Percentiles rank a stretch among this genome's conserved stretches.
These are phyloP conservation scores for Sparidentex hasta DNA, from an alignment of 2,797 vertebrate species.

Conservation along the genomic window DNA sequence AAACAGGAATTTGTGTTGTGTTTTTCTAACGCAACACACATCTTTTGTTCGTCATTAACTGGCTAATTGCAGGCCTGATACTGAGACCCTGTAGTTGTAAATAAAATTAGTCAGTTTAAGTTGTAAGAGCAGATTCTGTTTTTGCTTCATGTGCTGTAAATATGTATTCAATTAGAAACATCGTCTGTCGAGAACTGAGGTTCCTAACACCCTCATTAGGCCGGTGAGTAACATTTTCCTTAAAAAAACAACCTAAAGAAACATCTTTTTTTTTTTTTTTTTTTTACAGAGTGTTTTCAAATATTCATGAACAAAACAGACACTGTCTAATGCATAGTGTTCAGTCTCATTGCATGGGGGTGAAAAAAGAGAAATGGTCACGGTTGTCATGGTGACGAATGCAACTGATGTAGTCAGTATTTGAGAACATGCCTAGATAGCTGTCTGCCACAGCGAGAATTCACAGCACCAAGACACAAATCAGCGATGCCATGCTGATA, in stretches of 20 bases:
- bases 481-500: conserved; percentile 63
- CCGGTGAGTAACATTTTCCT: background rate
- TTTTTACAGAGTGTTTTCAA: background rate
- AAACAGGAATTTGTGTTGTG: no score
- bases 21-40: no score
- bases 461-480: conserved; percentile 59
- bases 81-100: background rate
- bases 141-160: background rate
- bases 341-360: conserved; percentile 17
- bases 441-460: conserved; percentile 49
- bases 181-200: background rate
- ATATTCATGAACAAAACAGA: conserved; percentile 19
- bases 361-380: background rate
- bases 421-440: conserved; percentile 38
- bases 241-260: conserved; percentile 6
- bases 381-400: conserved; percentile 68
- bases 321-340: conserved; percentile 18
- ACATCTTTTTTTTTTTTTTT: no score
- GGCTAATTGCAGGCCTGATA: background rate
- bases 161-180: no score
- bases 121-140: background rate
- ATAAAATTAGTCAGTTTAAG: background rate
- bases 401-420: conserved; percentile 39
- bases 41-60: no score
- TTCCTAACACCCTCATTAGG: background rate